Evolutionary conservation across 2,888 invertebrate species (phyloP), one percentile per base, ranked within the genome.

Genomic region (Mystacides longicornis): DNA sequence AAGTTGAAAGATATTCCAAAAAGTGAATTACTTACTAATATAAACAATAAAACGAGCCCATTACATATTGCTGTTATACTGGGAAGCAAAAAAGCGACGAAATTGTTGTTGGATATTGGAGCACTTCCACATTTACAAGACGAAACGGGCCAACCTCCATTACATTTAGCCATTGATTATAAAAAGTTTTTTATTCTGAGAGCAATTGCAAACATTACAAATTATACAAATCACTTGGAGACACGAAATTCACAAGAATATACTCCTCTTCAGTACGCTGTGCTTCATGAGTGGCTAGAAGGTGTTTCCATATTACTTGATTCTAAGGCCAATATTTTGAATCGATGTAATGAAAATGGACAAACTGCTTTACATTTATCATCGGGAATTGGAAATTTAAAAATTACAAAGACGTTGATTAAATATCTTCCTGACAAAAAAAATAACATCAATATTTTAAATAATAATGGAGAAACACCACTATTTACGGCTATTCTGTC

Each of bases 281-380:
- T 80, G 0, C 71, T 73, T 55, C 70, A 70, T 0, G 72, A 74
- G 0, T 80, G 80, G 79, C 72, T 74, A 4, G 70, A 73, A 2
- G 79, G 80, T 0, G 76, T 79, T 0, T 74, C 74, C 49, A 69
- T 79, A 1, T 72, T 80, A 2, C 64, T 81, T 45, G 78, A 79
- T 62, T 71, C 76, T 11, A 77, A 77, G 1, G 78, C 56, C 4
- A 51, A 42, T 19, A 19, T 56, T 16, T 46, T 21, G n/a, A 33
- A 22, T 27, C 43, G 33, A 19, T 62, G 57, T 31, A 64, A 65
- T 50, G 72, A 74, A 16, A 73, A 77, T 23, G 76, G 75, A 9
- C 74, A 77, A 64, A 79, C 79, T 3, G 75, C 79, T 3, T 69
- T 80, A 2, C 81, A 81, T 64, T 72, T 78, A 23, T 80, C 80